These are phyloP conservation scores for Mystacides longicornis DNA, from an alignment of 2,888 invertebrate species.

Conservation along the genomic window DNA sequence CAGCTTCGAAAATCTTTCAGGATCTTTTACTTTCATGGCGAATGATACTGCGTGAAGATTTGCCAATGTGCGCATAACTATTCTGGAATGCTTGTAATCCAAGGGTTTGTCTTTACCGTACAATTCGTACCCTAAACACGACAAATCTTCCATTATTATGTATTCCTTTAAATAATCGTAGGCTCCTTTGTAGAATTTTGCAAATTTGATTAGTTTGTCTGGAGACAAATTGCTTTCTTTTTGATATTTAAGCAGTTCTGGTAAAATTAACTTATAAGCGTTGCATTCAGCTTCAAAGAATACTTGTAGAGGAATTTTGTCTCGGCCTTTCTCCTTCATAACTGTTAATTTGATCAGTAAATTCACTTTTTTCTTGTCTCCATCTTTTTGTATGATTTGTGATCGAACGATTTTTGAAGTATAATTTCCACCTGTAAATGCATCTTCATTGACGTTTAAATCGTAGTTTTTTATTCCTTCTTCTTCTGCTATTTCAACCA, in stretches of 20 bases:
- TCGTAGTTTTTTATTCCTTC: background rate
- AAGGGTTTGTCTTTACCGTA: slow-evolving; percentile 7
- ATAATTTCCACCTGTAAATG: background rate
- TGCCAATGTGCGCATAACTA: slow-evolving; percentile 13
- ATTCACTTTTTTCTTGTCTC: background rate
- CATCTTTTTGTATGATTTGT: background rate
- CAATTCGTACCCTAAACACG: slow-evolving; percentile 10
- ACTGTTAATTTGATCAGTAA: background rate
- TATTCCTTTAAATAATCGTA: slow-evolving; percentile 13
- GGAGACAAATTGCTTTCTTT: slow-evolving; percentile 5
- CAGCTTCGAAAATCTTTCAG: slow-evolving; percentile 10
- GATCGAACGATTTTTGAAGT: background rate
- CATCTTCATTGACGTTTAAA: background rate
- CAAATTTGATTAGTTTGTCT: slow-evolving; percentile 9
- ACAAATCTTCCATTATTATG: slow-evolving; percentile 17
- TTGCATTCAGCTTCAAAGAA: slow-evolving; percentile 16
- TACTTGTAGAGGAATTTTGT: slow-evolving; percentile 3
- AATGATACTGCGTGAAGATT: slow-evolving; percentile 20
- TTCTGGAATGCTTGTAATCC: slow-evolving; percentile 9
- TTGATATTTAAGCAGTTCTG: slow-evolving; percentile 9
- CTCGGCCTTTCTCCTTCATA: background rate
- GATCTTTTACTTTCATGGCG: slow-evolving; percentile 10
- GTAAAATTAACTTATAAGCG: slow-evolving; percentile 16
- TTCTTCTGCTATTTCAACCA: background rate
- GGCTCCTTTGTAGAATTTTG: slow-evolving; percentile 15